Evolutionary conservation across 1,140 invertebrate species (phyloP).

Genomic region (Schlechtendalia chinensis): DNA sequence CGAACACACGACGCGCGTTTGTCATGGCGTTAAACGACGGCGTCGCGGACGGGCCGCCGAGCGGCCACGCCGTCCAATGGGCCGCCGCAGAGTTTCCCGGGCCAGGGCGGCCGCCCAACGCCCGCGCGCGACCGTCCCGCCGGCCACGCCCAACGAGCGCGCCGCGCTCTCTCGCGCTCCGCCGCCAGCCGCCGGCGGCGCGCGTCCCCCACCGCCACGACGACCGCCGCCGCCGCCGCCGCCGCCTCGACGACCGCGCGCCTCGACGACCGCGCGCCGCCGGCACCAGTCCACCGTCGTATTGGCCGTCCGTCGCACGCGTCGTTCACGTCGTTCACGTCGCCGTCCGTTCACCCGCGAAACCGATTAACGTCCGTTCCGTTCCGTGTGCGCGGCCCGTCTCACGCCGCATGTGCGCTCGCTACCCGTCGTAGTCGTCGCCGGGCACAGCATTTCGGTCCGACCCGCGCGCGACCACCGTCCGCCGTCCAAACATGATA

Average conservation of each 20-base stretch:
- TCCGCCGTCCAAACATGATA: slow-evolving; percentile 15
- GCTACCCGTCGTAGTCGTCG: too few relatives aligned
- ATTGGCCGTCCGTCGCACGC: slow-evolving; percentile 11
- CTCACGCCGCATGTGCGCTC: too few relatives aligned
- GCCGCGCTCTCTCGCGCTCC: not conserved
- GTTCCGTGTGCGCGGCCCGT: too few relatives aligned
- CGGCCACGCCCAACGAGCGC: slow-evolving; percentile 25
- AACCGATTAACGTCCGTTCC: too few relatives aligned
- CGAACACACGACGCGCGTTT: not conserved
- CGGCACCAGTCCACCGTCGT: slow-evolving; percentile 32
- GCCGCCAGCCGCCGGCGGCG: not conserved
- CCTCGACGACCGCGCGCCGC: not conserved
- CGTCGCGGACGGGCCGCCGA: too few relatives aligned
- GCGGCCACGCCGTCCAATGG: slow-evolving; percentile 23
- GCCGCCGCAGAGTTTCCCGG: slow-evolving; percentile 13
- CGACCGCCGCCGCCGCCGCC: too few relatives aligned
- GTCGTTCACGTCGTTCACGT: not conserved
- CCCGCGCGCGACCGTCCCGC: not conserved
- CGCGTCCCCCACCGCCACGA: not conserved
- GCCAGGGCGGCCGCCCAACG: slow-evolving; percentile 8
- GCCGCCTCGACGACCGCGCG: not conserved
- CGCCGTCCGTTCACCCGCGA: too few relatives aligned
- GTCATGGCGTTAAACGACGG: too few relatives aligned
- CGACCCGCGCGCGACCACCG: too few relatives aligned
- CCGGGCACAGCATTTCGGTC: too few relatives aligned